Percentiles rank a stretch among this genome's conserved stretches.
phyloP scores from a whole-genome alignment of 2,113 vertebrate species.

The Procavia capensis region DNA sequence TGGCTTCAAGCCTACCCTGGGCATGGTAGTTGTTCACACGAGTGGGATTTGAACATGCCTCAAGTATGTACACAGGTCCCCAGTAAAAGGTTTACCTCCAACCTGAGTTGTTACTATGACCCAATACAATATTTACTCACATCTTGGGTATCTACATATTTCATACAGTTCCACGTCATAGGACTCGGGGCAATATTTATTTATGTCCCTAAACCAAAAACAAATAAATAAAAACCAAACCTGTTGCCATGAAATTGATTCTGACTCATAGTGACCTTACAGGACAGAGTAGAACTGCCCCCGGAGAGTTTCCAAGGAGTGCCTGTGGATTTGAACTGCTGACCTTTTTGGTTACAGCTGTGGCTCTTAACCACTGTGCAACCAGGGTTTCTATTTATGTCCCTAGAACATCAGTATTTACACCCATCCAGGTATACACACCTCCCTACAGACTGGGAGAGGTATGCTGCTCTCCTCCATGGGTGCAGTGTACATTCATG shows the following conservation, averaged over 20 bases:
- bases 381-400: neutral
- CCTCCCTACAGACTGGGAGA: neutral
- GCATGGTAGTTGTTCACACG: neutral
- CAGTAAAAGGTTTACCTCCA: neutral
- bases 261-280: no score
- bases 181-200: neutral
- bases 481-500: neutral
- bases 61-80: neutral
- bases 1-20: neutral
- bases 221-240: no score
- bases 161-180: neutral
- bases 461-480: neutral
- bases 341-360: no score
- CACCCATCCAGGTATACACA: neutral
- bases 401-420: slow-evolving; percentile 35
- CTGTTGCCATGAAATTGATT: no score
- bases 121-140: neutral
- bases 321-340: no score
- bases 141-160: neutral
- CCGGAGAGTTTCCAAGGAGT: no score
- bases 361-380: no score
- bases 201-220: neutral
- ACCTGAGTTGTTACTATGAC: neutral
- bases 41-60: neutral
- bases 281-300: no score